Evolutionary conservation across 1,140 invertebrate species (phyloP), one percentile per base, ranked within the genome.

Genomic region (Halotydeus destructor): DNA sequence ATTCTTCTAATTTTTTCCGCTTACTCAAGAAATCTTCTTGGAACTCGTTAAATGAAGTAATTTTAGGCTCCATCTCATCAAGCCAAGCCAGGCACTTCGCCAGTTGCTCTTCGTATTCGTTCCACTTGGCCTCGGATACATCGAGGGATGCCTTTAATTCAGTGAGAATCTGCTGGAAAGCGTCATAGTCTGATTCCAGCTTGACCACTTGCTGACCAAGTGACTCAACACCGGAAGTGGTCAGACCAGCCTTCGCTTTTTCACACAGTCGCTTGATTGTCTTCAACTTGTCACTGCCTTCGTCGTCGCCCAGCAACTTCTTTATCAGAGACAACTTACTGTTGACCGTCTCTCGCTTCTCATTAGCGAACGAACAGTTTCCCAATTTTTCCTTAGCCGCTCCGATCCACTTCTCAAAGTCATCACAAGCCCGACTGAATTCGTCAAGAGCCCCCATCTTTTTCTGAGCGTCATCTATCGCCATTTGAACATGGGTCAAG

Each of bases 21-120:
- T 93, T 93, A 44, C 80, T 75, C 52, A 78, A 74, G n/a, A 88
- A 65, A 56, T 75, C 80, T 51, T 82, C 74, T 57, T 89, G 81
- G 14, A 86, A 66, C 58, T 86, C 84, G 49, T 84, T 82, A 55
- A 78, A 86, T n/a, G 72, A 73, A 58, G 88, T 78, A 12, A 93
- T 77, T 40, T 78, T 54, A 31, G 71, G 69, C 60, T 93, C 84
- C 48, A 80, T 86, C 61, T 81, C 76, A 19, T 68, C 75, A 32
- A 91, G 63, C 83, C 83, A 89, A 50, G 83, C 75, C 39, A 75
- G 64, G 35, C 82, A 82, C 63, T 85, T 79, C 52, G 74, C 73
- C 54, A 84, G 84, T 52, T 88, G 81, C 57, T 89, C 82, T 61
- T 91, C 82, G 55, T 89, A 91, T 60, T 93, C 82, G 14, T 78